phyloP scores from a whole-genome alignment of 2,888 invertebrate genomes.

The Zygaena filipendulae region DNA sequence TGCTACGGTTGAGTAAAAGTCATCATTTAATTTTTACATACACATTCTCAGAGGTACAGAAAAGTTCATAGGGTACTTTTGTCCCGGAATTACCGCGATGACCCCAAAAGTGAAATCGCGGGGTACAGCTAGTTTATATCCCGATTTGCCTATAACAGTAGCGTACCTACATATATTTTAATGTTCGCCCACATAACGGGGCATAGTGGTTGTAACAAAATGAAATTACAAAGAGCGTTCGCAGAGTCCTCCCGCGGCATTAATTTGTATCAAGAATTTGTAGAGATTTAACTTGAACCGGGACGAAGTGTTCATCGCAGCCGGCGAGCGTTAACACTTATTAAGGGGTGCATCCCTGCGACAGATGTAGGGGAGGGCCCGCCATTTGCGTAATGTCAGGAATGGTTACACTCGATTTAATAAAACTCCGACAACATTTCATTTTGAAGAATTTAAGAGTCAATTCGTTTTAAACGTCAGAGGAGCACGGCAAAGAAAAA shows the following conservation, averaged over 20 bases:
- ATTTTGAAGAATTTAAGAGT: conserved; percentile 67
- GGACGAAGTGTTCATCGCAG: conserved; percentile 54
- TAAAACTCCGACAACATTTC: conserved; percentile 67
- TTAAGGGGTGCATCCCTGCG: conserved; percentile 68
- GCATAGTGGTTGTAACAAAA: conserved; percentile 41
- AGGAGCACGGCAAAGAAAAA: conserved; percentile 58
- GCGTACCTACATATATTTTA: no score
- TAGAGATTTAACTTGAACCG: conserved; percentile 64
- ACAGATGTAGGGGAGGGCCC: conserved; percentile 67
- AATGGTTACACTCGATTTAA: conserved; percentile 70
- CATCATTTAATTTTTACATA: no score
- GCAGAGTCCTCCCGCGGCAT: conserved; percentile 49
- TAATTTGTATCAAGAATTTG: conserved; percentile 69
- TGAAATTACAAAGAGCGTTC: conserved; percentile 57
- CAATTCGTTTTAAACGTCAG: conserved; percentile 66
- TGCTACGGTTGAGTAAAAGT: no score
- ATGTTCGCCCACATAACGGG: no score
- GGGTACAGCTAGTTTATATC: no score
- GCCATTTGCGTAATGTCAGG: conserved; percentile 67
- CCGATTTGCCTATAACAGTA: no score
- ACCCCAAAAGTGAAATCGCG: no score
- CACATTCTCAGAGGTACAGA: no score
- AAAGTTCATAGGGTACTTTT: no score
- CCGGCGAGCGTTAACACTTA: conserved; percentile 67
- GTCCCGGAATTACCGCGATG: no score